phyloP scores from a whole-genome alignment of 2,888 invertebrate species.

The Hoplodrina blanda region DNA sequence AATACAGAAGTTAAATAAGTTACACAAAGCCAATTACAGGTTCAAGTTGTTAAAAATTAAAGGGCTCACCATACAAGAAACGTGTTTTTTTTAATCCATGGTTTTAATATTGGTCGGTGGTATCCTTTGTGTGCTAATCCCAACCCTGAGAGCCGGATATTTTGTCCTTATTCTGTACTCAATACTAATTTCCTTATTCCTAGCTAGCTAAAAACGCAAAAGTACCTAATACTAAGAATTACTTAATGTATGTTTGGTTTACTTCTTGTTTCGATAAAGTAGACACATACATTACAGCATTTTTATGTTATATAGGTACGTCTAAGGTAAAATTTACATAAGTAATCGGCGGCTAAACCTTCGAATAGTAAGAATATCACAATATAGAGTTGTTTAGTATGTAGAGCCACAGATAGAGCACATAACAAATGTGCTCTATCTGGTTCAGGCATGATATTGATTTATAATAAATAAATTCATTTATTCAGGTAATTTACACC shows the following conservation, averaged over 20 bases:
- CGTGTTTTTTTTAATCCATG: too few species aligned
- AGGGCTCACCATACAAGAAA: too few species aligned
- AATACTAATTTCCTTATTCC: background rate
- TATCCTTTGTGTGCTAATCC: too few species aligned
- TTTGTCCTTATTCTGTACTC: too few species aligned
- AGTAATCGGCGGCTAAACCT: background rate
- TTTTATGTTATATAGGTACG: background rate
- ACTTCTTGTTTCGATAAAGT: background rate
- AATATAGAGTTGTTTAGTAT: conserved; percentile 4
- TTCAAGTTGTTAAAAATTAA: too few species aligned
- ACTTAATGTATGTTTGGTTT: background rate
- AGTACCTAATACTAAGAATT: background rate
- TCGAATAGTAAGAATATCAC: background rate
- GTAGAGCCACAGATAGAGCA: conserved; percentile 35
- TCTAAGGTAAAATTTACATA: background rate
- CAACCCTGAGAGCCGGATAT: too few species aligned
- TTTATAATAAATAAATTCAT: too few species aligned
- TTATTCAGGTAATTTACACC: too few species aligned
- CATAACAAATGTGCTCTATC: conserved; percentile 34
- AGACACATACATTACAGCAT: background rate
- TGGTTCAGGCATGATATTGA: too few species aligned
- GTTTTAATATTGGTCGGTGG: too few species aligned
- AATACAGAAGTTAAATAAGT: too few species aligned
- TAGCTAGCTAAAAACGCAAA: background rate
- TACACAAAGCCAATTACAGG: too few species aligned